Percentiles rank a stretch among this genome's conserved stretches.
phyloP scores from a whole-genome alignment of 2,113 vertebrate species.

The Mustela nigripes region DNA sequence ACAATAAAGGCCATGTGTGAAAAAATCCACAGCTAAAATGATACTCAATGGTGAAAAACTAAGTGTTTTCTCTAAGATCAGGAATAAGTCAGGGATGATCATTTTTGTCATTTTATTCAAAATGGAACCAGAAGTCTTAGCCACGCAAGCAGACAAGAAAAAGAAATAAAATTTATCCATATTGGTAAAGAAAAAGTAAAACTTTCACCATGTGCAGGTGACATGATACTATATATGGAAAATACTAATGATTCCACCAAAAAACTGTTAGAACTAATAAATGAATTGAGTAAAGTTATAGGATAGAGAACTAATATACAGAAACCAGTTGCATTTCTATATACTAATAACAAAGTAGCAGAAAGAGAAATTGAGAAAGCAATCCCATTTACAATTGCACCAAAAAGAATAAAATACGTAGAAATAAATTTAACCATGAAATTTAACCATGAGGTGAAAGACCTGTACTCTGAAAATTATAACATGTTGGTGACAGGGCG shows the following conservation, averaged over 20 bases:
- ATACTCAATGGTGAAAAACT: background rate
- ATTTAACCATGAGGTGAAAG: background rate
- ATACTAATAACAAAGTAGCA: background rate
- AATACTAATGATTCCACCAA: background rate
- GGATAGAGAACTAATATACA: background rate
- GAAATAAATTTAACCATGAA: background rate
- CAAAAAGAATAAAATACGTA: background rate
- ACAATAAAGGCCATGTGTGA: background rate
- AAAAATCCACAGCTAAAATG: background rate
- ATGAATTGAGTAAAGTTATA: background rate
- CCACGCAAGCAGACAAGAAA: background rate
- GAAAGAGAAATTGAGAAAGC: background rate
- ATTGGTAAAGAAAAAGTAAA: background rate
- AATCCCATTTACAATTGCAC: background rate
- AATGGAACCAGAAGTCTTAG: background rate
- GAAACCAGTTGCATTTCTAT: background rate
- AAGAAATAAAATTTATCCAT: background rate
- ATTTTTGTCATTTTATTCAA: background rate
- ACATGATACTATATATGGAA: background rate
- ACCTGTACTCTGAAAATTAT: background rate
- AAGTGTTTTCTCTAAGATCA: background rate
- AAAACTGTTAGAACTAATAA: background rate
- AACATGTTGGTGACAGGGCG: background rate
- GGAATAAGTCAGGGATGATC: background rate
- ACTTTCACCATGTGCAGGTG: background rate